Conservation (phyloP, 2,888 invertebrate species). For the Cerastoderma edule region DNA sequence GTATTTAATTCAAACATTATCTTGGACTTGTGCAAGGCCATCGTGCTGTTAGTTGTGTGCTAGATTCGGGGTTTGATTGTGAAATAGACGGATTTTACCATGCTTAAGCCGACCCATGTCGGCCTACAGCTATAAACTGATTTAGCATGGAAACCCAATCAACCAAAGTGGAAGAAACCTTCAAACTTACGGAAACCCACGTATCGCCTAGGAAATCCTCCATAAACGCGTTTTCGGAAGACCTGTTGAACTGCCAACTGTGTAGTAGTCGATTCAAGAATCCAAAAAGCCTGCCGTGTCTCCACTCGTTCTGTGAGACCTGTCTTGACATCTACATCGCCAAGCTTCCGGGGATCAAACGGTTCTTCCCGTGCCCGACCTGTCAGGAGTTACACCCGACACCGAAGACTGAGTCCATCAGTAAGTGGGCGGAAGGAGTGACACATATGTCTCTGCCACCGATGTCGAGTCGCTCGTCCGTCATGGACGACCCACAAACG, state of each 20-base stretch:
- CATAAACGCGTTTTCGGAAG: constrained; percentile 55
- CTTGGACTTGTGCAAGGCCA: not conserved
- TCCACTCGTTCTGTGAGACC: constrained; percentile 58
- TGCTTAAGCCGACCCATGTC: not conserved
- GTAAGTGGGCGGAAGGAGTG: constrained; percentile 18
- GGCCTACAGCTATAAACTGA: not conserved
- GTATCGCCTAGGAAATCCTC: constrained; percentile 30
- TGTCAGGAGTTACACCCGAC: constrained; percentile 50
- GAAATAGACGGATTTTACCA: not conserved
- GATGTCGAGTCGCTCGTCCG: constrained; percentile 46
- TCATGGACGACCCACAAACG: constrained; percentile 31
- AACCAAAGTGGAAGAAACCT: constrained; percentile 52
- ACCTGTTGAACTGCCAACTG: constrained; percentile 53
- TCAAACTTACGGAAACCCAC: constrained; percentile 56
- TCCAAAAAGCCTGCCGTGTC: constrained; percentile 53
- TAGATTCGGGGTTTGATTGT: not conserved
- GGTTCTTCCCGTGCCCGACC: constrained; percentile 56
- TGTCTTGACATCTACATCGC: constrained; percentile 58
- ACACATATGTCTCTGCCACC: constrained; percentile 28
- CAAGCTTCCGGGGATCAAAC: constrained; percentile 49
- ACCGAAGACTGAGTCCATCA: constrained; percentile 29
- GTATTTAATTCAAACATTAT: not conserved
- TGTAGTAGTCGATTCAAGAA: constrained; percentile 61
- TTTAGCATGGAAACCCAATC: constrained; percentile 38
- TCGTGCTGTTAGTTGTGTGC: not conserved